phyloP scores from a whole-genome alignment of 2,797 vertebrate species.

The Rousettus madagascariensis region DNA sequence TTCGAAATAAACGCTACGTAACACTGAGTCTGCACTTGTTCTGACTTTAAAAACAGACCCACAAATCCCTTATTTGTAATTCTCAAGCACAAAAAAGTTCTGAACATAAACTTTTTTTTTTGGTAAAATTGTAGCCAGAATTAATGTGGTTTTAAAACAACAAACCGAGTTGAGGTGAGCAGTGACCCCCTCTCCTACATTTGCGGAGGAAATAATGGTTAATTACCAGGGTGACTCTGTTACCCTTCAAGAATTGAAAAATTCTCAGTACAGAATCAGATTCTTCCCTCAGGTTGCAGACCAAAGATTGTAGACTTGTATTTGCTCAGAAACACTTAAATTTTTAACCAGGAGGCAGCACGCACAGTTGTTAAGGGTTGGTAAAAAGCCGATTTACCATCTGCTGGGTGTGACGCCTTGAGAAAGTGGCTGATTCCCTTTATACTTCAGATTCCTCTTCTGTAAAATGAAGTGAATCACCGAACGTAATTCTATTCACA shows the following conservation, averaged over 20 bases:
- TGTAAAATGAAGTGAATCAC: neutral
- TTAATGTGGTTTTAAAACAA: neutral
- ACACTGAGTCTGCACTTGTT: neutral
- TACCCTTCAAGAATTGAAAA: neutral
- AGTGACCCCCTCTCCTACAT: neutral
- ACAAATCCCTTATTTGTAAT: neutral
- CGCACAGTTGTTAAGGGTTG: neutral
- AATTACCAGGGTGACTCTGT: neutral
- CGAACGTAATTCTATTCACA: neutral
- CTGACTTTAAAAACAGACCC: neutral
- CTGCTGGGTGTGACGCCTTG: neutral
- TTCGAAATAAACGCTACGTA: fast-evolving
- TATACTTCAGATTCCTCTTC: neutral
- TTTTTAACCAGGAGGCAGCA: neutral
- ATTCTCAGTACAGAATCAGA: neutral
- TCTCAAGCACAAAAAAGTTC: neutral
- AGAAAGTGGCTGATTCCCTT: neutral
- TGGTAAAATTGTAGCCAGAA: neutral
- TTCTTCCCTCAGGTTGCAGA: neutral
- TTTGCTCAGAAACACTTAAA: neutral
- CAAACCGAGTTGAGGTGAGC: neutral
- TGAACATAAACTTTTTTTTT: neutral
- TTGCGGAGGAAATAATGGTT: neutral
- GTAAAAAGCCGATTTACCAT: neutral
- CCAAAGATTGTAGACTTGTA: neutral